These are phyloP conservation scores for Pterostichus madidus DNA, from an alignment of 2,888 invertebrate species.

Conservation along the genomic window DNA sequence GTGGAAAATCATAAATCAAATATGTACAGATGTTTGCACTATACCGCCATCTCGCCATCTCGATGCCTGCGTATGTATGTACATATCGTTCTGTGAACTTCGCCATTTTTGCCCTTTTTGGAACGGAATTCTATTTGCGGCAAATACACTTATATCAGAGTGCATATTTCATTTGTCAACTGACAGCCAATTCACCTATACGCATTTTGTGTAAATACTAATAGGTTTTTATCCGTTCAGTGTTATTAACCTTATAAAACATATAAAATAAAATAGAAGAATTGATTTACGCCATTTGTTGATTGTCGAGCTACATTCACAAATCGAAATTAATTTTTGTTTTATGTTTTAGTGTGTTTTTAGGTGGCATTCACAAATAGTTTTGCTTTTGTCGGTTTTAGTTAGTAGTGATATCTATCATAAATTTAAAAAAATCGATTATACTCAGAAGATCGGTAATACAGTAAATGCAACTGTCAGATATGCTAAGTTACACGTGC, in stretches of 20 bases:
- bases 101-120: constrained; percentile 28
- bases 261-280: background rate
- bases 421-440: too few species aligned
- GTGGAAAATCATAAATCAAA: constrained; percentile 58
- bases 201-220: background rate
- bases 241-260: background rate
- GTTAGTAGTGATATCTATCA: too few species aligned
- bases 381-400: too few species aligned
- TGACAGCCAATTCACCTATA: constrained; percentile 14
- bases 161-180: constrained; percentile 26
- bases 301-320: too few species aligned
- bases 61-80: background rate
- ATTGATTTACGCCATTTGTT: too few species aligned
- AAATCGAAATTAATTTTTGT: too few species aligned
- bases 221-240: background rate
- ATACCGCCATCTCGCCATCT: constrained; percentile 26
- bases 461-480: too few species aligned
- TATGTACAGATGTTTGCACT: constrained; percentile 61
- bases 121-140: constrained; percentile 36
- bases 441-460: too few species aligned
- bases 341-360: too few species aligned
- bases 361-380: too few species aligned
- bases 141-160: constrained; percentile 30
- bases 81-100: constrained; percentile 14
- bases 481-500: too few species aligned